These are phyloP conservation scores for Liparis tanakae DNA, from an alignment of 2,797 vertebrate genomes.

Conservation along the genomic window DNA sequence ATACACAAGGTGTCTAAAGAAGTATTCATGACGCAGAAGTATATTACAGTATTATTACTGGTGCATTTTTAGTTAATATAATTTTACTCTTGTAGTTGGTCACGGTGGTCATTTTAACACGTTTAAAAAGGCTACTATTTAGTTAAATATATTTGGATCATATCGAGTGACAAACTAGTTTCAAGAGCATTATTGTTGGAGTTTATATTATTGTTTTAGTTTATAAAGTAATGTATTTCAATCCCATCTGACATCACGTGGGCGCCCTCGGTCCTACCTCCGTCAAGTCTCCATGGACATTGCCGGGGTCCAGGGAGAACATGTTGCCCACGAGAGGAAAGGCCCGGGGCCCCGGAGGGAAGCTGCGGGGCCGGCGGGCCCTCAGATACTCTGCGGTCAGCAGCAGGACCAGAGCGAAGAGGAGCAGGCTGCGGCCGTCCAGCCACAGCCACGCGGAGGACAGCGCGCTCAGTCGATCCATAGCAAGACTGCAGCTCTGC, in stretches of 20 bases:
- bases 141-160: neutral
- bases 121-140: neutral
- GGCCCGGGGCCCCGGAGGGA: neutral
- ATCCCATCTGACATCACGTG: too few relatives aligned
- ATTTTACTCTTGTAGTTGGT: neutral
- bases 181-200: neutral
- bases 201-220: neutral
- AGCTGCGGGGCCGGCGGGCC: neutral
- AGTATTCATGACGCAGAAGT: neutral
- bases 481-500: neutral
- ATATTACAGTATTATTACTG: neutral
- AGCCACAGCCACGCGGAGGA: neutral
- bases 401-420: neutral
- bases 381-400: neutral
- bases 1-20: neutral
- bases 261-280: too few relatives aligned
- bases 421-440: neutral
- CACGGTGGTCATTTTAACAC: neutral
- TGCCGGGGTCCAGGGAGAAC: neutral
- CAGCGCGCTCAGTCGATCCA: neutral
- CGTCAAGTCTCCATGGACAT: neutral
- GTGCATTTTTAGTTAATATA: neutral
- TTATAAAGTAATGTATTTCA: neutral
- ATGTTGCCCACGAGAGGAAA: constrained; percentile 11
- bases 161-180: neutral